Evolutionary conservation across 2,797 vertebrate species (phyloP), one percentile per base, ranked within the genome.

Genomic region (Enteromius fasciolatus): DNA sequence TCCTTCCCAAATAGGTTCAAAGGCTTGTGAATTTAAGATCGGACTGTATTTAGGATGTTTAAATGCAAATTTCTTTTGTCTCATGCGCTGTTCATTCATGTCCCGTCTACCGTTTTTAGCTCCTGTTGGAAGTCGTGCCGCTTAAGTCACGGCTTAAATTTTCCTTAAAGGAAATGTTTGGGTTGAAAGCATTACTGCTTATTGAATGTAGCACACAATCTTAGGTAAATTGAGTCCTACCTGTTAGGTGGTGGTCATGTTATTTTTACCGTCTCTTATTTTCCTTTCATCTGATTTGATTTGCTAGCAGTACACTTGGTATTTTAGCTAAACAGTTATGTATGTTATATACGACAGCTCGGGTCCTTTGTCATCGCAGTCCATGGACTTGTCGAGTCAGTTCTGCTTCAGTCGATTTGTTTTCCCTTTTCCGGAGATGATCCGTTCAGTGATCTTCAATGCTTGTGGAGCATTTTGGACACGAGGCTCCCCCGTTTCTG

Each of bases 1-100:
- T 90, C 87, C 89, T 87, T 73, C 86, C 80, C 61, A 63, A 50
- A 59, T 74, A 36, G 72, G 77, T 85, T 77, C n/a, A 74, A 74
- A 76, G 48, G 52, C 39, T 72, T 59, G 36, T 61, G 67, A 80
- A 75, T 75, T 81, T 41, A 66, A 75, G 23, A 44, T 64, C 20
- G 78, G 78, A 80, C 50, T 44, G 39, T 72, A 54, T 80, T 80
- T 59, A 70, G 50, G n/a, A 25, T 44, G 78, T 54, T 31, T 70
- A 54, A 44, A 70, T 75, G 70, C 39, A 57, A 7, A 7, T 52
- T 15, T n/a, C 2, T 64, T 78, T 67, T 23, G 48, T 67, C 50
- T 79, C n/a, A 57, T 57, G 36, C 48, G 3, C 7, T 28, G 67
- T 69, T 46, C 17, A 15, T 67, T 78, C 14, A 33, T 52, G 61